Percentiles rank a stretch among this genome's conserved stretches.
These are phyloP conservation scores for Ennomos quercinarius DNA, from an alignment of 2,888 invertebrate genomes.

Conservation along the genomic window DNA sequence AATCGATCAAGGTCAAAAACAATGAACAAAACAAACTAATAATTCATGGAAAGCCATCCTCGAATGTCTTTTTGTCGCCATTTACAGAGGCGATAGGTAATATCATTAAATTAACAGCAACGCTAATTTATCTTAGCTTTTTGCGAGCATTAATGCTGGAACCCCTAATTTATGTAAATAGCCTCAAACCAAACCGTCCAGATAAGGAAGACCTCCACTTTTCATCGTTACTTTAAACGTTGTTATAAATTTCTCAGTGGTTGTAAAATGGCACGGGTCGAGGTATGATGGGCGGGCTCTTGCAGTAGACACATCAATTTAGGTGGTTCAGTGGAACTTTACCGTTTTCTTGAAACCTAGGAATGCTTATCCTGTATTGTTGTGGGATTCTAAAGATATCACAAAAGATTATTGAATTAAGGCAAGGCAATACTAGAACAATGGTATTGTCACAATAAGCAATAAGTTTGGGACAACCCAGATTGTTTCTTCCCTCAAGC, in stretches of 20 bases:
- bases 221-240: slow-evolving; percentile 23
- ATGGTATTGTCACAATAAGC: background rate
- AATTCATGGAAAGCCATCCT: slow-evolving; percentile 16
- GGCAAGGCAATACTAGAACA: background rate
- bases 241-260: slow-evolving; percentile 11
- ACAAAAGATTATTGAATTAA: background rate
- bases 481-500: too few relatives aligned
- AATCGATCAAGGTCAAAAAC: background rate
- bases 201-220: slow-evolving; percentile 14
- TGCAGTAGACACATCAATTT: slow-evolving; percentile 26
- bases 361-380: slow-evolving; percentile 16
- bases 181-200: slow-evolving; percentile 22
- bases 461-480: too few relatives aligned
- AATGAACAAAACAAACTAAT: slow-evolving; percentile 11
- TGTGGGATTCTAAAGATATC: background rate
- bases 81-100: slow-evolving; percentile 25
- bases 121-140: slow-evolving; percentile 36
- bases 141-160: slow-evolving; percentile 34
- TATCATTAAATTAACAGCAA: slow-evolving; percentile 32
- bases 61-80: slow-evolving; percentile 16
- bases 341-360: slow-evolving; percentile 17
- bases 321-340: slow-evolving; percentile 19
- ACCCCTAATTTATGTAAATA: slow-evolving; percentile 41
- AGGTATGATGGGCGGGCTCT: slow-evolving; percentile 8
- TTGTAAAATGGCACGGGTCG: slow-evolving; percentile 14